Percentiles rank a stretch among this genome's conserved stretches.
Conservation (phyloP, 23 tunicate species). For the Oikopleura dioica region DNA sequence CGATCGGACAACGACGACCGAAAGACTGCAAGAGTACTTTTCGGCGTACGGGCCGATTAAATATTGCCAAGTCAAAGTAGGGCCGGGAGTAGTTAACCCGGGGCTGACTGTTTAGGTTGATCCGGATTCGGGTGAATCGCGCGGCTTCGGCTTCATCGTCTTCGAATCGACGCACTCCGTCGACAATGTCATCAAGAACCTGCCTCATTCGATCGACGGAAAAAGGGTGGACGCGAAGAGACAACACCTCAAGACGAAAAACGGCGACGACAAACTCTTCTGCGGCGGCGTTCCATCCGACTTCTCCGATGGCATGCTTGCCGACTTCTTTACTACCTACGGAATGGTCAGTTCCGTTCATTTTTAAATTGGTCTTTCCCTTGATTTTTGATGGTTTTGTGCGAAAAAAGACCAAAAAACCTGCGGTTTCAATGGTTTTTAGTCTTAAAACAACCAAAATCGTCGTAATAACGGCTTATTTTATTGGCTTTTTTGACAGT, state of each 20-base stretch:
- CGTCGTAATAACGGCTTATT: no score
- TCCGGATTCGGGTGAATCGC: neutral
- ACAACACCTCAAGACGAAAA: neutral
- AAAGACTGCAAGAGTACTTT: constrained; percentile 1
- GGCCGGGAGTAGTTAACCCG: neutral
- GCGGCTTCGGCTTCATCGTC: constrained; percentile 6
- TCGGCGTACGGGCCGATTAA: neutral
- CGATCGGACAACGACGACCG: neutral
- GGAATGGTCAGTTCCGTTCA: no score
- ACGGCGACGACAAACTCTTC: constrained; percentile 5
- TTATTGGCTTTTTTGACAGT: no score
- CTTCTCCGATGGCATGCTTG: neutral
- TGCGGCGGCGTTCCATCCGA: constrained; percentile 12
- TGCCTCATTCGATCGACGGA: constrained; percentile 2
- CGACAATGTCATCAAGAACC: neutral
- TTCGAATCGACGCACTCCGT: neutral
- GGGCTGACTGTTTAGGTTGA: neutral
- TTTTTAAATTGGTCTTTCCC: no score
- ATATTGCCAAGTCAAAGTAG: constrained; percentile 3
- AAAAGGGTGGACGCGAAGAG: constrained; percentile 5
- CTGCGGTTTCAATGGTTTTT: no score
- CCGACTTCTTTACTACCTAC: neutral
- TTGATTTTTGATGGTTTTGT: no score
- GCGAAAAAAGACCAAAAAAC: no score
- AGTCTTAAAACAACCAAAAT: no score